These are phyloP conservation scores for Hypsopygia costalis DNA, from an alignment of 2,888 invertebrate genomes.

Conservation along the genomic window DNA sequence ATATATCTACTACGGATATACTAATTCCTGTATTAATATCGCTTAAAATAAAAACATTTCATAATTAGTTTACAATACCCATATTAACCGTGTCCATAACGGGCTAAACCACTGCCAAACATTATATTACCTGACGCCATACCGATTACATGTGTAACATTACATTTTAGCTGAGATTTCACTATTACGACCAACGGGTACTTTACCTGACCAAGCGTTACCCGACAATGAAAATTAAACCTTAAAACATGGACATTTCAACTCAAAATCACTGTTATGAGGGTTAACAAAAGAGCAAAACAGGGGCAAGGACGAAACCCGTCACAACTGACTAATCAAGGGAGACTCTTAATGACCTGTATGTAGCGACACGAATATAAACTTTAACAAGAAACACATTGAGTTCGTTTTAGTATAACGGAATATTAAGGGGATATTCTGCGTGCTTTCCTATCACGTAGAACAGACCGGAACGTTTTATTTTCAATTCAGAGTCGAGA, in stretches of 20 bases:
- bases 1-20: too few relatives aligned
- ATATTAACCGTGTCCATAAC: neutral
- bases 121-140: conserved; percentile 3
- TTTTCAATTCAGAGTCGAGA: conserved; percentile 16
- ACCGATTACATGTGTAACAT: conserved; percentile 25
- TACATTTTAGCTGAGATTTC: conserved; percentile 38
- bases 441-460: conserved; percentile 12
- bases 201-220: conserved; percentile 12
- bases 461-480: conserved; percentile 17
- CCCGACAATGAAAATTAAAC: conserved; percentile 12
- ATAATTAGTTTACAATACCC: too few relatives aligned
- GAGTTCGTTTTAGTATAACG: conserved; percentile 3
- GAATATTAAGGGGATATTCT: conserved; percentile 5
- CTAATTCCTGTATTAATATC: too few relatives aligned
- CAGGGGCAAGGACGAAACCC: conserved; percentile 38
- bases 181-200: conserved; percentile 17
- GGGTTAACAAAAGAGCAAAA: conserved; percentile 43
- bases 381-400: conserved; percentile 3
- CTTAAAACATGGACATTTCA: conserved; percentile 10
- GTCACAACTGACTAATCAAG: conserved; percentile 44
- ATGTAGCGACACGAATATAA: conserved; percentile 7
- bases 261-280: conserved; percentile 20
- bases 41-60: too few relatives aligned
- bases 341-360: conserved; percentile 37
- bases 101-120: too few relatives aligned